phyloP scores from a whole-genome alignment of 2,113 vertebrate species.

The Panthera leo region DNA sequence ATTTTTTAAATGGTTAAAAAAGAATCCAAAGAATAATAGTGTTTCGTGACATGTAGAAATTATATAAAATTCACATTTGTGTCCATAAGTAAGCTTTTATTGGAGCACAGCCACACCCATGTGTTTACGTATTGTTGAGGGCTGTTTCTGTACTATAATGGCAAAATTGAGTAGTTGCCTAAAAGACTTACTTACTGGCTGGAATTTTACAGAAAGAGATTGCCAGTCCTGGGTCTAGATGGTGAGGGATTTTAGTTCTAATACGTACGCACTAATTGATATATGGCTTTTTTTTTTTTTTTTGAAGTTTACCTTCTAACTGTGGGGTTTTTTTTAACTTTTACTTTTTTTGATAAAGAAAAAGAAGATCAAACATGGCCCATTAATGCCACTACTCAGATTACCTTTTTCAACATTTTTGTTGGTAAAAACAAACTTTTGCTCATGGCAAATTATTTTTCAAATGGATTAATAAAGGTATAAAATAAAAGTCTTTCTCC shows the following conservation, averaged over 20 bases:
- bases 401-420: not conserved
- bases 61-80: conserved; percentile 4
- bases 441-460: not conserved
- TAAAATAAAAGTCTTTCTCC: not conserved
- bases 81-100: not conserved
- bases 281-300: conserved; percentile 7
- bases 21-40: conserved; percentile 16
- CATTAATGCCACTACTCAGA: not conserved
- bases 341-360: not conserved
- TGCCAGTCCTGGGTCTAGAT: not conserved
- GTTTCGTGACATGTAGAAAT: not conserved
- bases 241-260: not conserved
- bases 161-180: not conserved
- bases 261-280: not conserved
- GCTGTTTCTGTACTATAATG: not conserved
- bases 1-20: conserved; percentile 44
- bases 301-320: conserved; percentile 36
- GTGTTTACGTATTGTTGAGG: not conserved
- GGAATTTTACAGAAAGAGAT: not conserved
- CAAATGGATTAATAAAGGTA: not conserved
- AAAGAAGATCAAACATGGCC: not conserved
- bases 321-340: not conserved
- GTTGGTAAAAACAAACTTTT: conserved; percentile 16
- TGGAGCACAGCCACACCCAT: not conserved
- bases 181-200: conserved; percentile 22